These are phyloP conservation scores for Anguilla japonica DNA, from an alignment of 2,113 vertebrate species.

Conservation along the genomic window DNA sequence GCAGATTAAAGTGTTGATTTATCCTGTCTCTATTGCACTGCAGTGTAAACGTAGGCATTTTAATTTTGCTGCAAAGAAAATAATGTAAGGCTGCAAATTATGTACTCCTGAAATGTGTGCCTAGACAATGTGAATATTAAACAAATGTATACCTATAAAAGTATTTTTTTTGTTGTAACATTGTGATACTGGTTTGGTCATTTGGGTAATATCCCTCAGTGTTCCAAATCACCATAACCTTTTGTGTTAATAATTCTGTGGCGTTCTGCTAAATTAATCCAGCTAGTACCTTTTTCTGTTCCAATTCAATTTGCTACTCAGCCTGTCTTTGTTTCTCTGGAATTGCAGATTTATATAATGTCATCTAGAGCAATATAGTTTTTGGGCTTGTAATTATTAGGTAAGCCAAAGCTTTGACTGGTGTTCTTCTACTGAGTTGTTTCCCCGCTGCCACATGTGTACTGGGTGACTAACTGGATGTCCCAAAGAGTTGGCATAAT, in stretches of 20 bases:
- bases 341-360: neutral
- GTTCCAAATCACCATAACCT: no score
- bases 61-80: neutral
- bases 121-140: neutral
- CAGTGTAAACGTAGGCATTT: neutral
- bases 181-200: no score
- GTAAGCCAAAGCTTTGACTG: neutral
- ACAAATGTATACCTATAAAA: neutral
- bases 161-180: no score
- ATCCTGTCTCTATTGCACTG: neutral
- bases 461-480: no score
- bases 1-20: neutral
- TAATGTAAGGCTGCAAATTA: neutral
- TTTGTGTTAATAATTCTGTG: no score
- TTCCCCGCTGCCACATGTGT: neutral
- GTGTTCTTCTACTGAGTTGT: neutral
- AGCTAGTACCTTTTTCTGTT: neutral
- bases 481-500: no score
- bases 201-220: no score
- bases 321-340: neutral
- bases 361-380: no score
- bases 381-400: neutral
- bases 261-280: no score
- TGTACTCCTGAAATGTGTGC: neutral
- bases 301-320: neutral